Base-by-base conservation (phyloP, 2,113 vertebrate genomes). In the Micronycteris hirsuta region DNA sequence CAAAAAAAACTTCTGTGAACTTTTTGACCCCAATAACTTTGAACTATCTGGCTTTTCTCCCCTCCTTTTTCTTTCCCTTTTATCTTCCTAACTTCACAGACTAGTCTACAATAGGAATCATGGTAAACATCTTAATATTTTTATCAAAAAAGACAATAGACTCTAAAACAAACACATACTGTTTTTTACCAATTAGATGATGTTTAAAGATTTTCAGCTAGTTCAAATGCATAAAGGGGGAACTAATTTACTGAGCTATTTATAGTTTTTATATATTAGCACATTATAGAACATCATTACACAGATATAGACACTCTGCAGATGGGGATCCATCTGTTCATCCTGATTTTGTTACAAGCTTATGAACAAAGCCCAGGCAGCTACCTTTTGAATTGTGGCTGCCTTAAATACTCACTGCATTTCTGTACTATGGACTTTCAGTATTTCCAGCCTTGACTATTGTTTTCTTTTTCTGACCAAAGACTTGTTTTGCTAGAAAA, bases 321-420 rank as follows among this genome's bases (percentile, higher is more conserved):
- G 70, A 93, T 98, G 63, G 90, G 63, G 22, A 84, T 41, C 71
- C 78, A 86, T 93, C 88, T 97, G 86, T 68, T 97, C 43, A 41
- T 89, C 17, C 61, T 65, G 52, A 49, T 38, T 97, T 86, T 38
- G 20, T 47, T 92, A 58, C 2, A 28, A 78, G 56, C 74, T 92
- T 84, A 95, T 94, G 94, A 96, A 58, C 11, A 97, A 97, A 97
- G n/a, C 81, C 45, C 77, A 94, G 38, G 41, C 61, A 86, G 86
- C 63, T 38, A 17, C 70, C 20, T 68, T 58, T 61, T 85, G 36
- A 97, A 96, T 19, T 63, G 84, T 63, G 77, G 52, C 4, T 94
- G 68, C 2, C 7, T 96, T 71, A 77, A 85, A 96, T 95, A 56
- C 5, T 36, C 24, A 24, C 41, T 61, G 61, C 7, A 70, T 94